Evolutionary conservation across 2,797 vertebrate genomes (phyloP).

Genomic region (Lepilemur septentrionalis): DNA sequence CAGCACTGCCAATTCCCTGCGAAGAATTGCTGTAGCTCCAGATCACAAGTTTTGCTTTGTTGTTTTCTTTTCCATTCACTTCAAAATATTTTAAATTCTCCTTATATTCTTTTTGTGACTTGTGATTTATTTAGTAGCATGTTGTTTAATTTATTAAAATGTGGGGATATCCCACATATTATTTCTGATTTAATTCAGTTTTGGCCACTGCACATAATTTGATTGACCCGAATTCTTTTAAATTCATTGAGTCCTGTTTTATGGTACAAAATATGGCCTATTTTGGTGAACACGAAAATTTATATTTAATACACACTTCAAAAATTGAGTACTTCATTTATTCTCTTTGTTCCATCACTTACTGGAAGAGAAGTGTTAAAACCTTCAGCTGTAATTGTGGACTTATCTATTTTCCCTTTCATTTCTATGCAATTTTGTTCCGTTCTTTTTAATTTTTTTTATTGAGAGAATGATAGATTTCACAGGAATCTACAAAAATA

Average conservation of each 20-base stretch:
- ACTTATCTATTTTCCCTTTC: not conserved
- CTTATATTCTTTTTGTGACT: no score
- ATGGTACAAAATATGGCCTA: not conserved
- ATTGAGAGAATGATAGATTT: not conserved
- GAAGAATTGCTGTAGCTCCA: no score
- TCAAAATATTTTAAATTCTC: no score
- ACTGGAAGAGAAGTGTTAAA: no score
- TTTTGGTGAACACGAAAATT: not conserved
- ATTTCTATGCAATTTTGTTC: not conserved
- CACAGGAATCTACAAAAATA: not conserved
- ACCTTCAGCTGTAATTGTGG: not conserved
- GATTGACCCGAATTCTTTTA: not conserved
- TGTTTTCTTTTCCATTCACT: no score
- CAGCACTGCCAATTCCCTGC: no score
- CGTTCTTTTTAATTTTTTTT: not conserved
- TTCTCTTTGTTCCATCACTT: not conserved
- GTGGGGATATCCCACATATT: not conserved
- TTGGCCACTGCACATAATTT: not conserved
- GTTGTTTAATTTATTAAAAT: not conserved
- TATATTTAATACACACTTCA: not conserved
- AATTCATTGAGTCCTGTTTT: not conserved
- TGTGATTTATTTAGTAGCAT: no score
- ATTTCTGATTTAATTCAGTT: not conserved
- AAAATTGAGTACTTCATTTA: not conserved
- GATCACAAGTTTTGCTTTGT: no score